Evolutionary conservation across 1,140 invertebrate genomes (phyloP).

Genomic region (Tetragonula clypearis): DNA sequence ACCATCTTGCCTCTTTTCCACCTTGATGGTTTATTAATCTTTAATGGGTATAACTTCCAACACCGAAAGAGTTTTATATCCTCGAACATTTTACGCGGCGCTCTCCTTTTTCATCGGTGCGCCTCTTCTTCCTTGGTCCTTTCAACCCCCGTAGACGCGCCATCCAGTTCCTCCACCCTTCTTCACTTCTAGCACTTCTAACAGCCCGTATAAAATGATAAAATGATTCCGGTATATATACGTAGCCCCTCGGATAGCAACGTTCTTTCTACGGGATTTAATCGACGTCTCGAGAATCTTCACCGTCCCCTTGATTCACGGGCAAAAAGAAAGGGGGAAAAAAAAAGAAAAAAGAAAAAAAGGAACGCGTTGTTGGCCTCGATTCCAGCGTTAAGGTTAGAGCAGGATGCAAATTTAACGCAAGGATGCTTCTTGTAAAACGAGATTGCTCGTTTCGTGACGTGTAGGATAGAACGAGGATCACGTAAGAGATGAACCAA

Average conservation of each 20-base stretch:
- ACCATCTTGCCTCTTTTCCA: constrained; percentile 73
- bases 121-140: constrained; percentile 4
- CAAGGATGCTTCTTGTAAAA: neutral
- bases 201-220: constrained; percentile 62
- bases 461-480: no score
- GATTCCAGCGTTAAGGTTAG: neutral
- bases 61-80: constrained; percentile 76
- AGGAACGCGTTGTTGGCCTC: neutral
- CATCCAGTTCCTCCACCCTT: constrained; percentile 1
- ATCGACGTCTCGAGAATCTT: constrained; percentile 34
- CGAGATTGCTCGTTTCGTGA: neutral
- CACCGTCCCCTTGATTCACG: neutral
- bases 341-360: no score
- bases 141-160: constrained; percentile 31
- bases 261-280: constrained; percentile 53
- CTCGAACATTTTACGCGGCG: constrained; percentile 68
- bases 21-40: constrained; percentile 78
- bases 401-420: constrained; percentile 28
- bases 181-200: neutral
- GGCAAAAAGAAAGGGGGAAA: no score
- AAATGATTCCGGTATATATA: constrained; percentile 61
- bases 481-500: neutral
- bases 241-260: neutral
- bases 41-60: constrained; percentile 77
- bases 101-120: constrained; percentile 62